A percentile compares a stretch with the other conserved stretches of the same genome.
phyloP scores from a whole-genome alignment of 2,797 vertebrate genomes.

The Pangasius mekongensis region DNA sequence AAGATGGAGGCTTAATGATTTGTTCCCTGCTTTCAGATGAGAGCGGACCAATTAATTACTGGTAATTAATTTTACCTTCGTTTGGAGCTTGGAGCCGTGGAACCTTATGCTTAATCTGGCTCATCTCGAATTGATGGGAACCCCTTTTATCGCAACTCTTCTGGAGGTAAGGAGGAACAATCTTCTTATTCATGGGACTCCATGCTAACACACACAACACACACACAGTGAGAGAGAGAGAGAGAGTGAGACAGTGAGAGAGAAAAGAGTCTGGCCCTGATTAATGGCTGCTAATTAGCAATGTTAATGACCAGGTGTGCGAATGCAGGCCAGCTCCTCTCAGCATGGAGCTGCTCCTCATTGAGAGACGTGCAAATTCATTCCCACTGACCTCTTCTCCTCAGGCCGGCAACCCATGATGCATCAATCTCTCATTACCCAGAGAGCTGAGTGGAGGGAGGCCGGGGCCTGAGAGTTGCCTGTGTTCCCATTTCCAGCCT shows the following conservation, averaged over 20 bases:
- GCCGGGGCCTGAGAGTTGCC: constrained; percentile 78
- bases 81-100: constrained; percentile 78
- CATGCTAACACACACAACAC: constrained; percentile 45
- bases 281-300: constrained; percentile 99
- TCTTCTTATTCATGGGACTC: constrained; percentile 81
- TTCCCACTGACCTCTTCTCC: constrained; percentile 83
- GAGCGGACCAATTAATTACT: constrained; percentile 82
- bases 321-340: constrained; percentile 94
- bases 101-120: constrained; percentile 84
- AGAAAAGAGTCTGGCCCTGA: constrained; percentile 83
- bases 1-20: constrained; percentile 46
- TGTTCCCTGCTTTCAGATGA: constrained; percentile 63
- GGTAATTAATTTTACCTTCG: constrained; percentile 79
- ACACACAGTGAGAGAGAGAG: constrained; percentile 49
- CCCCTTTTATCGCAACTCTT: constrained; percentile 85
- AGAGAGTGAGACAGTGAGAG: constrained; percentile 46
- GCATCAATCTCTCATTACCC: constrained; percentile 82
- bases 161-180: constrained; percentile 86
- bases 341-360: constrained; percentile 87
- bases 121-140: constrained; percentile 89
- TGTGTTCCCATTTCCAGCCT: constrained; percentile 79
- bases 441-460: constrained; percentile 80
- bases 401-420: constrained; percentile 84
- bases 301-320: constrained; percentile 99
- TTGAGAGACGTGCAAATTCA: constrained; percentile 90